Conservation (phyloP, 2,797 vertebrate species). For the Lutjanus campechanus region DNA sequence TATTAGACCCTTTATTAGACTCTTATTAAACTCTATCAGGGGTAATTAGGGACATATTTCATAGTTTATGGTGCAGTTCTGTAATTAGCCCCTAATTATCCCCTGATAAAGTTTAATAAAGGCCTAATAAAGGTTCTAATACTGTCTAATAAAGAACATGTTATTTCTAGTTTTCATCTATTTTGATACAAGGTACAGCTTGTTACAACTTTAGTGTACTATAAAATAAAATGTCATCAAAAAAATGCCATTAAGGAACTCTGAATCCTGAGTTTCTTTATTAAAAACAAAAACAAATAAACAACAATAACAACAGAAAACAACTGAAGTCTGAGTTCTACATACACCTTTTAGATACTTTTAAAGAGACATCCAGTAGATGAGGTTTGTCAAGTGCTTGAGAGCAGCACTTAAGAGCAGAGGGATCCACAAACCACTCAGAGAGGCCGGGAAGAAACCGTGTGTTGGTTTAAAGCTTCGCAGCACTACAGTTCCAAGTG, state of each 20-base stretch:
- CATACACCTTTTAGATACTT: background rate
- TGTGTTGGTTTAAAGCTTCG: conserved; percentile 40
- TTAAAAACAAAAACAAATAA: background rate
- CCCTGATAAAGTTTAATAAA: no score
- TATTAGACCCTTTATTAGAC: no score
- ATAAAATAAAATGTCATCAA: no score
- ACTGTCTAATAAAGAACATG: no score
- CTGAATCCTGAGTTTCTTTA: background rate
- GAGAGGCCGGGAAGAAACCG: conserved; percentile 10
- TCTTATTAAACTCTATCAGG: no score
- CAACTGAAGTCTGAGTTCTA: background rate
- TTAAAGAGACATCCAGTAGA: conserved; percentile 22
- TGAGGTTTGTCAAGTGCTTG: conserved; percentile 38
- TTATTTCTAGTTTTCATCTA: no score
- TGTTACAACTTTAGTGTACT: no score
- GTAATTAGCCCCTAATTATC: no score
- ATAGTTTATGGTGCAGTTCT: no score
- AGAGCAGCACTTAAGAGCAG: conserved; percentile 43
- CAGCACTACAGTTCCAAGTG: conserved; percentile 14
- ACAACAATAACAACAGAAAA: background rate
- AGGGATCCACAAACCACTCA: conserved; percentile 31
- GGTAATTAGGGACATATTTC: no score
- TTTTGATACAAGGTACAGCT: no score
- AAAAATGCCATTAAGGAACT: background rate
- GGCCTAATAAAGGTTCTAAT: no score